A percentile compares a stretch with the other conserved stretches of the same genome.
Evolutionary conservation across 2,113 vertebrate species (phyloP).

Genomic region (Phaethornis superciliosus): DNA sequence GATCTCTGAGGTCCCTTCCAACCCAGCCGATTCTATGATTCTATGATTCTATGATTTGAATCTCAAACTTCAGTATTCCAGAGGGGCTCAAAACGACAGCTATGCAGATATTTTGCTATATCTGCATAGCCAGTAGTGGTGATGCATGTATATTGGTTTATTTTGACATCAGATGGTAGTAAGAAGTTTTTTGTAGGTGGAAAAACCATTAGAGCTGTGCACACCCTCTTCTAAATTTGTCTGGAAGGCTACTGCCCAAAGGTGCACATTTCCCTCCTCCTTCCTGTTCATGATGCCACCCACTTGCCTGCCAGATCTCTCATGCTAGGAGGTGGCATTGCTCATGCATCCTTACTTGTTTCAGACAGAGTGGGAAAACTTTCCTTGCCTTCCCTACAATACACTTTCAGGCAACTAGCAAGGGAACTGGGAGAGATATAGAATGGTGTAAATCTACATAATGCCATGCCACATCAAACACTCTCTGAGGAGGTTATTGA

Average conservation of each 20-base stretch:
- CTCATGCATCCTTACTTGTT: neutral
- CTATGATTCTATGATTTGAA: too few relatives aligned
- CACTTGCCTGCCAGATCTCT: neutral
- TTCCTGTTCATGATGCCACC: neutral
- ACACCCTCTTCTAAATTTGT: neutral
- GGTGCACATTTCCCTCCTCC: neutral
- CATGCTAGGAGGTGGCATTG: neutral
- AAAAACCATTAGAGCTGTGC: neutral
- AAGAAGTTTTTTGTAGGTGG: neutral
- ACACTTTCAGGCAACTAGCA: neutral
- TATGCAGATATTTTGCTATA: neutral
- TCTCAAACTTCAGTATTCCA: neutral
- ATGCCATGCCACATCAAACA: accelerated
- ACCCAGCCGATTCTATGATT: too few relatives aligned
- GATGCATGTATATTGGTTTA: neutral
- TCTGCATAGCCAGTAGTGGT: neutral
- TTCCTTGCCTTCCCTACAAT: neutral
- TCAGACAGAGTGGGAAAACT: neutral
- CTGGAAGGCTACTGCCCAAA: neutral
- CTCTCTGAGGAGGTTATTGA: neutral
- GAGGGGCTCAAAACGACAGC: neutral
- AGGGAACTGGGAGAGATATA: neutral
- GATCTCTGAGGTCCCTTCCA: too few relatives aligned
- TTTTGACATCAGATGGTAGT: neutral
- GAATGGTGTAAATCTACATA: neutral